These are phyloP conservation scores for Liasis olivaceus DNA, from an alignment of 2,797 vertebrate genomes.

Conservation along the genomic window DNA sequence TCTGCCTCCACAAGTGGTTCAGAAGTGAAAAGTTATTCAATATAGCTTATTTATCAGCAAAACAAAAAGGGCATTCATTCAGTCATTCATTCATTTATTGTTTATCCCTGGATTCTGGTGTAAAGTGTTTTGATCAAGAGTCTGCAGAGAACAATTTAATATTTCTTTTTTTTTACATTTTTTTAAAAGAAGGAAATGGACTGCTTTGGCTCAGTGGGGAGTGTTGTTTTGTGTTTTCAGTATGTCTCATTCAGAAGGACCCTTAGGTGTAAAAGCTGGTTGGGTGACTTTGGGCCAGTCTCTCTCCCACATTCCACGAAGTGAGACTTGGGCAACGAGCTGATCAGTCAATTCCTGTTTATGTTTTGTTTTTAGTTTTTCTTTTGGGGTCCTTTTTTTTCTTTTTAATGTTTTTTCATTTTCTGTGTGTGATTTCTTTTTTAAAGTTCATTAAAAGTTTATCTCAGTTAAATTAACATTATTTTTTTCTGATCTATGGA, in stretches of 20 bases:
- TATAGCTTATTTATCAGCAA: neutral
- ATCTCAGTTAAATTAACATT: neutral
- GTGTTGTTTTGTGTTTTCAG: neutral
- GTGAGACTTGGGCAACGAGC: no score
- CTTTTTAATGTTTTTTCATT: neutral
- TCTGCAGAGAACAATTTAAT: neutral
- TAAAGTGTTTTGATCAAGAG: neutral
- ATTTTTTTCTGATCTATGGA: neutral
- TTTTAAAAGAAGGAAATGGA: neutral
- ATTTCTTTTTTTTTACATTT: neutral
- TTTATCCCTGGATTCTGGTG: neutral
- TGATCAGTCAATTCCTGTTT: no score
- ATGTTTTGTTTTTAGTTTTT: neutral
- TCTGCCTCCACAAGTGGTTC: fast-evolving
- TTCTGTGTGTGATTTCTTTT: neutral
- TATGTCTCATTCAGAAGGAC: neutral
- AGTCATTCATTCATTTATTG: neutral
- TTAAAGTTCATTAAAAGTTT: neutral
- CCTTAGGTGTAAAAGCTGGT: neutral
- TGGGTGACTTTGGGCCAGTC: no score
- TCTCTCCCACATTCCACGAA: no score
- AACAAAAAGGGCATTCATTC: neutral
- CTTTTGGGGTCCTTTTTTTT: neutral
- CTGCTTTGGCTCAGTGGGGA: neutral
- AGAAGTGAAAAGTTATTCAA: neutral